Evolutionary conservation across 1,140 invertebrate genomes (phyloP).

Genomic region (Drosophila ficusphila): DNA sequence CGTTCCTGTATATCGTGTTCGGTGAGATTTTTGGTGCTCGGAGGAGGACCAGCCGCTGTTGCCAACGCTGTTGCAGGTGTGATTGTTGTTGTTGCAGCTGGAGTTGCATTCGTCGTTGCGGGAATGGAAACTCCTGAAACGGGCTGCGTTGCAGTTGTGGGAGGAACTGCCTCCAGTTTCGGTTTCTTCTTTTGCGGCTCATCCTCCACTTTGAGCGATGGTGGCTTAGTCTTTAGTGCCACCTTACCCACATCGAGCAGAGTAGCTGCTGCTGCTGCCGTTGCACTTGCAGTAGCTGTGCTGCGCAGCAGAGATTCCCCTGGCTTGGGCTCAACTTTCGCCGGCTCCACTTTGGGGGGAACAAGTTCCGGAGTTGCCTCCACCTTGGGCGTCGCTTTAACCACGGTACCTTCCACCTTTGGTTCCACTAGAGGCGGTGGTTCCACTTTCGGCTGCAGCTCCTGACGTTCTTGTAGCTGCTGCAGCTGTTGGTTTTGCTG

Average conservation of each 20-base stretch:
- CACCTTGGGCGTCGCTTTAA: conserved; percentile 35
- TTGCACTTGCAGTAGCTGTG: conserved; percentile 11
- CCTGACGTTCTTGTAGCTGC: neutral
- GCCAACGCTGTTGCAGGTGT: neutral
- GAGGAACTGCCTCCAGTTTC: conserved; percentile 35
- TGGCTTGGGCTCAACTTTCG: conserved; percentile 55
- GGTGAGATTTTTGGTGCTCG: conserved; percentile 63
- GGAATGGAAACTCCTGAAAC: neutral
- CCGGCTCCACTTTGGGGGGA: conserved; percentile 16
- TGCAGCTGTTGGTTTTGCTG: conserved; percentile 55
- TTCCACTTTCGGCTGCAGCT: conserved; percentile 16
- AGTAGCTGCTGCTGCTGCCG: conserved; percentile 10
- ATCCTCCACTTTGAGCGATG: conserved; percentile 46
- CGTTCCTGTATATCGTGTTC: conserved; percentile 87
- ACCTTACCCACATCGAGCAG: conserved; percentile 37
- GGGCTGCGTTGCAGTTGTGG: neutral
- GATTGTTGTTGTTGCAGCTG: neutral
- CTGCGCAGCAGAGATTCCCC: conserved; percentile 62
- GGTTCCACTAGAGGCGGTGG: neutral
- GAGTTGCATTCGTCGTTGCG: neutral
- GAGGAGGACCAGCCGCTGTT: neutral
- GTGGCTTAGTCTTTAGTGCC: conserved; percentile 26
- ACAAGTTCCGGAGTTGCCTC: neutral
- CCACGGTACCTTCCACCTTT: conserved; percentile 9
- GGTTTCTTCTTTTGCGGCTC: conserved; percentile 62